Evolutionary conservation across 2,797 vertebrate genomes (phyloP), one percentile per base, ranked within the genome.

Genomic region (Benthosema pterotum): DNA sequence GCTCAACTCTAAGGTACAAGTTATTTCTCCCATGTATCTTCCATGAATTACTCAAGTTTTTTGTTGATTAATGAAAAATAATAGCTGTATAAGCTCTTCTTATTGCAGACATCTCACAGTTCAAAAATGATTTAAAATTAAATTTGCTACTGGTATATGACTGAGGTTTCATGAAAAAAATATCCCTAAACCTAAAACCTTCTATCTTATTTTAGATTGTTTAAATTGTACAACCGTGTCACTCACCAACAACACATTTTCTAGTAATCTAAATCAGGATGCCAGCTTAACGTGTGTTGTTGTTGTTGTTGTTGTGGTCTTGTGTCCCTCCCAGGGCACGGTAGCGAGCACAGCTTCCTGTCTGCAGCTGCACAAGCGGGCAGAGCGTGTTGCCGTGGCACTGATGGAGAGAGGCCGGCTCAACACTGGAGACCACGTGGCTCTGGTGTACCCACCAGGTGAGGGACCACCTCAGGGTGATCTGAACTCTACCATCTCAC

Each of bases 371-470:
- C 97, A 99, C 90, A 97, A 96, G 85, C 92, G 92, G 42, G 96
- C 96, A 0, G 97, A 98, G 83, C 92, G 96, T 0, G 94, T 98
- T 43, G 97, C 97, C 0, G 90, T 94, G 0, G 94, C 95, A 0
- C 88, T 98, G 75, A 81, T 89, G 80, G 94, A 95, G 74, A 94
- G 93, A 65, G 96, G 95, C 7, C 92, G 93, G 12, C 92, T 99
- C 48, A 95, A 88, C 63, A 78, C 94, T 0, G 97, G 97, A 55
- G 97, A 98, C 85, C 97, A 99, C 0, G 96, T 99, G 53, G 97
- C 97, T 2, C 88, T 99, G 4, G 95, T 99, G 56, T 98, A 96
- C 76, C 97, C 96, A 3, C 97, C 97, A 81, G 91, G 89, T 92
- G 53, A 56, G 61, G 17, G 7, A 13, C 17, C 11, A 13, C 17